phyloP scores from a whole-genome alignment of 2,113 vertebrate species.

The Bothrops jararaca region DNA sequence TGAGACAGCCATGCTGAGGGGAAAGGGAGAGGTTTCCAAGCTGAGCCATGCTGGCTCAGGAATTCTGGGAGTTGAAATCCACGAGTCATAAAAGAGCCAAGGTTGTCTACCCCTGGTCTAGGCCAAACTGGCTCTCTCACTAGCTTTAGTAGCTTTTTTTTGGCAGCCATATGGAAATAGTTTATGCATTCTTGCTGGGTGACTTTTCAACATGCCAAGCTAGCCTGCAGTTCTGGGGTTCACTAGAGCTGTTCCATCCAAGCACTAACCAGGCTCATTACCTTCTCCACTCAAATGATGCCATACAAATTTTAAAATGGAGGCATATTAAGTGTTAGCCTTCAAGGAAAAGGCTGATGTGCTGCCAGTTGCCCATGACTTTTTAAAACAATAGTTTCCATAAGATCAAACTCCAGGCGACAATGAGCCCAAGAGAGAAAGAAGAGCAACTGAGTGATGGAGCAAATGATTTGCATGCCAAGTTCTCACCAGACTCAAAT shows the following conservation, averaged over 20 bases:
- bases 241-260: background rate
- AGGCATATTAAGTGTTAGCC: background rate
- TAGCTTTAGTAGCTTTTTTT: background rate
- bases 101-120: too few relatives aligned
- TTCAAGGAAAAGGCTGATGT: background rate
- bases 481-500: background rate
- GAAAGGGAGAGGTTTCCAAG: too few relatives aligned
- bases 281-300: background rate
- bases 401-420: background rate
- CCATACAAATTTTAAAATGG: background rate
- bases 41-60: too few relatives aligned
- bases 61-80: too few relatives aligned
- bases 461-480: background rate
- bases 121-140: background rate
- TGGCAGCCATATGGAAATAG: background rate
- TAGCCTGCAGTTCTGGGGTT: background rate
- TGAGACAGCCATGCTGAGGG: too few relatives aligned
- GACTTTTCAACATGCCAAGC: background rate
- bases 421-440: background rate
- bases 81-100: too few relatives aligned
- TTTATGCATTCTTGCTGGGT: background rate
- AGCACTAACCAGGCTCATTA: background rate
- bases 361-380: background rate
- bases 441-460: background rate
- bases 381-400: background rate